Evolutionary conservation across 1,140 invertebrate genomes (phyloP).

Genomic region (Nasonia giraulti): DNA sequence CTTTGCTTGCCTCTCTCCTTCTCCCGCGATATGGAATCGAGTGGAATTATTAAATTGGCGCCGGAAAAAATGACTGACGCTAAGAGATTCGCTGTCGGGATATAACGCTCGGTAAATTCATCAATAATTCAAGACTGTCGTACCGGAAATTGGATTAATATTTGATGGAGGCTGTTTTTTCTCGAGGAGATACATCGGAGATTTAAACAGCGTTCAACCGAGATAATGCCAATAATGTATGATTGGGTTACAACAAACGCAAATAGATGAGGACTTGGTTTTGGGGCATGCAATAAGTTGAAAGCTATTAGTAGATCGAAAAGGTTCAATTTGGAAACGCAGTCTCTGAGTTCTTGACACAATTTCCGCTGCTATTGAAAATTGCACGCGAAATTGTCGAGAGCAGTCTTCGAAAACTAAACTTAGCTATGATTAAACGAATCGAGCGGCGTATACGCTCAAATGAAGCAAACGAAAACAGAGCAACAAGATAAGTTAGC

Average conservation of each 20-base stretch:
- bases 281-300: too few relatives aligned
- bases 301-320: too few relatives aligned
- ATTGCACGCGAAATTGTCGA: too few relatives aligned
- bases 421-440: neutral
- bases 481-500: neutral
- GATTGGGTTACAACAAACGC: too few relatives aligned
- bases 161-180: neutral
- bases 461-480: neutral
- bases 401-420: neutral
- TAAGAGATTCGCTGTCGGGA: neutral
- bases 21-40: neutral
- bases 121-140: neutral
- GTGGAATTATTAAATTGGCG: neutral
- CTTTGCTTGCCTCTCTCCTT: neutral
- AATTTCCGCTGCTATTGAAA: too few relatives aligned
- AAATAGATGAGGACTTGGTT: too few relatives aligned
- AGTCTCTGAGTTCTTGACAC: too few relatives aligned
- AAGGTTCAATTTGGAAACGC: too few relatives aligned
- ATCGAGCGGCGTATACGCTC: neutral
- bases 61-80: too few relatives aligned
- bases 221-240: too few relatives aligned
- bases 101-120: neutral
- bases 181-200: too few relatives aligned
- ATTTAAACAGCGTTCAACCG: too few relatives aligned
- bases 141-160: neutral